Evolutionary conservation across 2,888 invertebrate species (phyloP), one percentile per base, ranked within the genome.

Genomic region (Zootermopsis nevadensis): DNA sequence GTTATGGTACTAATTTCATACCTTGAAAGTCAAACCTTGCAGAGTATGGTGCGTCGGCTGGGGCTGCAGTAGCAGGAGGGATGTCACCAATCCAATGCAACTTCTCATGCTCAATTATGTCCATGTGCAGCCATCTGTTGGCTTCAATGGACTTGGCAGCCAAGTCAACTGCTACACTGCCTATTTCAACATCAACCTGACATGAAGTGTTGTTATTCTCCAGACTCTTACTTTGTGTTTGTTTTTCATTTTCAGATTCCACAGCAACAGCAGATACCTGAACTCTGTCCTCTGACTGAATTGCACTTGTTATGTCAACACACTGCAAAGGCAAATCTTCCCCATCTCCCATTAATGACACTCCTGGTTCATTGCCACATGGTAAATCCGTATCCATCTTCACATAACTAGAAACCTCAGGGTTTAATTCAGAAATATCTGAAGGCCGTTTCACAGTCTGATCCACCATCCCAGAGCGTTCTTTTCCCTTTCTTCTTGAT

Each of bases 21-120:
- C 91, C 97, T 86, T 93, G 93, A 88, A 97, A 97, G 90, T 96
- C 94, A 90, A 97, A 97, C 86, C 93, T 91, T 19, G 97, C 97
- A 90, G 95, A 94, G 88, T 95, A 96, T 6, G 93, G 92, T 86
- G 93, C 91, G 84, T 93, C 91, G 1, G 91, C 89, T 22, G 83
- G 22, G 8, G 84, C 74, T n/a, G 87, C 85, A 27, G 91, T 88
- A 19, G 89, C 86, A 85, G 90, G 90, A 0, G 93, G 91, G n/a
- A 93, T 89, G 84, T 94, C 92, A 88, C 94, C 94, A 92, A 97
- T 96, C 98, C 98, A 98, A 87, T 95, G 94, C 30, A 98, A 89
- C 89, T 98, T 98, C 86, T 96, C 95, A 85, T 93, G 92, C 89
- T 98, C 98, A 72, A 97, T 88, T n/a, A 93, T 91, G 89, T 96